phyloP scores from a whole-genome alignment of 92 coral and sea anemone genomes.

The Epizoanthus rinbou region DNA sequence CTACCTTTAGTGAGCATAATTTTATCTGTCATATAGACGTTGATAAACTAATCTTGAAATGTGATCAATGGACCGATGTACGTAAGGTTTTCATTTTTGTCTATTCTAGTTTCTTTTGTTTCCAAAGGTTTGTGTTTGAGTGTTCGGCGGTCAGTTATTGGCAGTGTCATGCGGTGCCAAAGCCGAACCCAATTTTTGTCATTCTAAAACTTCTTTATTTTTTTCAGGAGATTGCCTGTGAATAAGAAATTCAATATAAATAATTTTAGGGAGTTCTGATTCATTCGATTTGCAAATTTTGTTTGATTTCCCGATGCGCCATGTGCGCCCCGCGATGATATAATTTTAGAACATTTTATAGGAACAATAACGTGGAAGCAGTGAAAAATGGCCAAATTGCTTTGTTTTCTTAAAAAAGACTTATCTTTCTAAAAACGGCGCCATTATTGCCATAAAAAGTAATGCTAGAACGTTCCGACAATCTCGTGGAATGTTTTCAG shows the following conservation, averaged over 20 bases:
- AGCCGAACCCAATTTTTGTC: too few species aligned
- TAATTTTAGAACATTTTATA: not conserved
- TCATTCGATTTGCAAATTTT: not conserved
- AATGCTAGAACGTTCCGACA: not conserved
- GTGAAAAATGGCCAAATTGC: not conserved
- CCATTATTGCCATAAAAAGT: constrained; percentile 4
- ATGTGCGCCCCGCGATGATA: not conserved
- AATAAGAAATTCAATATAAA: not conserved
- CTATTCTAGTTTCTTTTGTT: too few species aligned
- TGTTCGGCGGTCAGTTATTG: too few species aligned
- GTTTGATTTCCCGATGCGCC: not conserved
- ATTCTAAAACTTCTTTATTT: too few species aligned
- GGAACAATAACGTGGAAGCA: not conserved
- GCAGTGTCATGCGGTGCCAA: too few species aligned
- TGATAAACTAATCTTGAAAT: too few species aligned
- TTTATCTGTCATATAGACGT: too few species aligned
- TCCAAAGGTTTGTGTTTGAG: too few species aligned
- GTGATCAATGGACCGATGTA: too few species aligned
- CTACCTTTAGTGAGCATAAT: too few species aligned
- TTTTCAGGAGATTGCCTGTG: too few species aligned
- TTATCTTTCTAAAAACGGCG: not conserved
- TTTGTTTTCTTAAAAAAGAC: not conserved
- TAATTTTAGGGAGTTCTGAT: not conserved
- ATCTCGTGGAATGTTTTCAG: not conserved
- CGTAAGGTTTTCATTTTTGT: too few species aligned